phyloP scores from a whole-genome alignment of 35 echinoderm and acorn worm genomes.

The Patiria miniata region DNA sequence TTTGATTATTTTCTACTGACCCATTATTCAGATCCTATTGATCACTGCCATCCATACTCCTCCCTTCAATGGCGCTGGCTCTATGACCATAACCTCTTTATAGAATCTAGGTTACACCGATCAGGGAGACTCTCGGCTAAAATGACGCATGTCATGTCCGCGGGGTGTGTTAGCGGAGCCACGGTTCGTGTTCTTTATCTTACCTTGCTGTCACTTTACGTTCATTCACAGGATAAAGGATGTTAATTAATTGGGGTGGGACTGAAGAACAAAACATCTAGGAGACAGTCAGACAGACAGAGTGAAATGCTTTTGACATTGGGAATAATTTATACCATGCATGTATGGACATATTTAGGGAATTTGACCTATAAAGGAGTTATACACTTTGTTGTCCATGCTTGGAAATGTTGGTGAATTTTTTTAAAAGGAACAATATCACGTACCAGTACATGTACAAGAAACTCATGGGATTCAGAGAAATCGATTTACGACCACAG shows the following conservation, averaged over 20 bases:
- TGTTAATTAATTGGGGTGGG: neutral
- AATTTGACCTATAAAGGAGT: no score
- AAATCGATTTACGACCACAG: no score
- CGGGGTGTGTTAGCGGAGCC: neutral
- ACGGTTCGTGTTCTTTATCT: conserved; percentile 16
- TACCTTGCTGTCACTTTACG: neutral
- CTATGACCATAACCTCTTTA: conserved; percentile 1
- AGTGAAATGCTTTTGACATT: no score
- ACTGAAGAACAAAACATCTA: neutral
- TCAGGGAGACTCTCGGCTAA: neutral
- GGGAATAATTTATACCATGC: no score
- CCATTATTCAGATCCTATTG: neutral
- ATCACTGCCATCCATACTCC: conserved; percentile 2
- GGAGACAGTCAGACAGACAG: neutral
- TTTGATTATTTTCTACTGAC: neutral
- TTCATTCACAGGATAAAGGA: neutral
- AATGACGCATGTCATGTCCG: conserved; percentile 13
- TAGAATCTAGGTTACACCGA: neutral
- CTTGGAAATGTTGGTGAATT: no score
- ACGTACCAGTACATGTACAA: no score
- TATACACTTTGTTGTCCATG: no score
- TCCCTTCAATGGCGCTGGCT: neutral
- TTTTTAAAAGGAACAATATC: no score
- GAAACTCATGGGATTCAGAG: no score
- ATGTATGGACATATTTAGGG: no score